These are phyloP conservation scores for Cartodere bifasciata DNA, from an alignment of 2,888 invertebrate species.

Conservation along the genomic window DNA sequence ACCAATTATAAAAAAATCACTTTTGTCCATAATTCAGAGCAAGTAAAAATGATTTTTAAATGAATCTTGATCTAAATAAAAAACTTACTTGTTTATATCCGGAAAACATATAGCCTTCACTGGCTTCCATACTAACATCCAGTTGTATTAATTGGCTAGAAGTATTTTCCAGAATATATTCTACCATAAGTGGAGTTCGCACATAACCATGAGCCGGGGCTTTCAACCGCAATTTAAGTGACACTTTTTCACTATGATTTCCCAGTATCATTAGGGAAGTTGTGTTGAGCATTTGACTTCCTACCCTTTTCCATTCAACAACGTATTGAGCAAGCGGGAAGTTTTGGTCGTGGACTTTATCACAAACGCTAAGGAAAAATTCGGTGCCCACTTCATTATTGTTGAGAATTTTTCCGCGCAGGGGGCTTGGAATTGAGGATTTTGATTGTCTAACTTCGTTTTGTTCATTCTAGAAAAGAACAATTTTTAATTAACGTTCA, in stretches of 20 bases:
- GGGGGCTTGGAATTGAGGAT: constrained; percentile 26
- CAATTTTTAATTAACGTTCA: background rate
- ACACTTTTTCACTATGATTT: constrained; percentile 47
- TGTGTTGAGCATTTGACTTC: no score
- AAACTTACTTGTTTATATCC: constrained; percentile 73
- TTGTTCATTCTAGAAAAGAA: constrained; percentile 4
- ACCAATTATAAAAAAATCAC: background rate
- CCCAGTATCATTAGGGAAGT: constrained; percentile 27
- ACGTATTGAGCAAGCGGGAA: constrained; percentile 41
- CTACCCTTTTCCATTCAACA: constrained; percentile 45
- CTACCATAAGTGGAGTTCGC: constrained; percentile 55
- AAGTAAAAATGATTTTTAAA: no score
- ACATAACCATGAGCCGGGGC: constrained; percentile 66
- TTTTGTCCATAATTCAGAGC: no score
- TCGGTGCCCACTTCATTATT: constrained; percentile 42
- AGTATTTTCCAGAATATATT: constrained; percentile 59
- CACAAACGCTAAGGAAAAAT: constrained; percentile 36
- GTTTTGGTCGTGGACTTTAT: constrained; percentile 33
- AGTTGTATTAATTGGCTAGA: constrained; percentile 59
- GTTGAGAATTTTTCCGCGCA: constrained; percentile 32
- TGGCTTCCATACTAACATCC: constrained; percentile 63
- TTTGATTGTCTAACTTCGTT: no score
- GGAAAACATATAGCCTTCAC: constrained; percentile 89
- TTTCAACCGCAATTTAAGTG: constrained; percentile 45
- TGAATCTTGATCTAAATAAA: no score